Evolutionary conservation across 2,113 vertebrate species (phyloP), one percentile per base, ranked within the genome.

Genomic region (Neofelis nebulosa): DNA sequence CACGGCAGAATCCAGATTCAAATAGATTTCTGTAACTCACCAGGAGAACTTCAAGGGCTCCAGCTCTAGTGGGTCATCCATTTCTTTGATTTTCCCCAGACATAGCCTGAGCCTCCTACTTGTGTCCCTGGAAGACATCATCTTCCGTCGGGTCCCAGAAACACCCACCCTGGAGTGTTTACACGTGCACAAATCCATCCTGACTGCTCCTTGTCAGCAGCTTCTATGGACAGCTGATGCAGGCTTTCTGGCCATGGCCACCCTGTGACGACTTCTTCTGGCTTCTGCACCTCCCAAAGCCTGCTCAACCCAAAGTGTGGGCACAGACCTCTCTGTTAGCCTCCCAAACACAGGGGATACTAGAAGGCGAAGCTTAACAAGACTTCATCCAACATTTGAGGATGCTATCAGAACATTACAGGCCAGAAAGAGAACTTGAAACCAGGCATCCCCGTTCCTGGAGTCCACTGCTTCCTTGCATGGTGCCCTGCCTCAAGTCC

Each of bases 271-370:
- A 50, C 29, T 19, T 82, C 55, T 91, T 50, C 14, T 57, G 55
- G 55, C 78, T 63, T 57, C 25, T 25, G 10, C 31, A 65, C n/a
- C 66, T 91, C 41, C 16, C 19, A 27, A 15, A 36, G 79, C 31
- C 50, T n/a, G 14, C 50, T 25, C 48, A 81, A 13, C 31, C 2
- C 57, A 8, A 36, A 33, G 23, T 14, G 12, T 61, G 80, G 36
- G 25, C 18, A 27, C 3, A 8, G 41, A n/a, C 15, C 38, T 9
- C 2, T 13, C 23, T 0, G 0, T 27, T 50, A 38, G 19, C 45
- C 50, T 92, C 45, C 41, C 57, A 48, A 21, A 31, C 21, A 25
- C 13, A 63, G 65, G 55, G 55, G 27, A 21, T 36, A 13, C 68
- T 12, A 33, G 68, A 52, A 80, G 38, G 65, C 33, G 74, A 31